Evolutionary conservation across 2,797 vertebrate genomes (phyloP), one percentile per base, ranked within the genome.

Genomic region (Oreonectes daqikongensis): DNA sequence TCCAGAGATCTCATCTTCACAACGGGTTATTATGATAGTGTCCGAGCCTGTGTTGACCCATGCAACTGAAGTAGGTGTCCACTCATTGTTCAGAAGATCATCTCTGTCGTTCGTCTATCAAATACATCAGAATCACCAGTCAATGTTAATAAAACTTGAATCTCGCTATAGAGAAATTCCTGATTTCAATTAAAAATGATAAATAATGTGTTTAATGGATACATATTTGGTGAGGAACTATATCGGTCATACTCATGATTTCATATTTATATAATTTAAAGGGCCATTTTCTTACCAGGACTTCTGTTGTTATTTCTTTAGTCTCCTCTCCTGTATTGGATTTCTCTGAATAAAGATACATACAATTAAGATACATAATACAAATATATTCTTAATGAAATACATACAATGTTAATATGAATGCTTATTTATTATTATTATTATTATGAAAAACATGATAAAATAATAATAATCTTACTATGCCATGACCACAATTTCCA

Each of bases 401-500:
- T 10, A 55, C 44, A n/a, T 44, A 44, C 1, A 20, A 2, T 11
- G 24, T 42, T 3, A 69, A 53, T 17, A 24, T 24, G n/a, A 72
- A 48, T 30, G 17, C 24, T 30, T 59, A 20, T 9, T 35, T 6
- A 35, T n/a, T n/a, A 35, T 35, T 35, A 8, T 8, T 35, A 8
- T 35, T 10, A 9, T 35, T 35, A 2, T 2, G 10, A 10, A 35
- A 9, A 35, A 9, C 35, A 35, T 35, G 22, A 2, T 12, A 12
- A 55, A 15, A 55, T 17, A 24, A 22, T 26, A 22, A 71, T 60
- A 69, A 11, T 42, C 48, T 74, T 74, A 74, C 72, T 55, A 7
- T 74, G 12, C 48, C 24, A 55, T 74, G 61, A 30, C 61, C 48
- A 44, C 35, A 74, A 4, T 53, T 40, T 74, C 60, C 72, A 74